Evolutionary conservation across 2,888 invertebrate species (phyloP), one percentile per base, ranked within the genome.

Genomic region (Andrena minutula): DNA sequence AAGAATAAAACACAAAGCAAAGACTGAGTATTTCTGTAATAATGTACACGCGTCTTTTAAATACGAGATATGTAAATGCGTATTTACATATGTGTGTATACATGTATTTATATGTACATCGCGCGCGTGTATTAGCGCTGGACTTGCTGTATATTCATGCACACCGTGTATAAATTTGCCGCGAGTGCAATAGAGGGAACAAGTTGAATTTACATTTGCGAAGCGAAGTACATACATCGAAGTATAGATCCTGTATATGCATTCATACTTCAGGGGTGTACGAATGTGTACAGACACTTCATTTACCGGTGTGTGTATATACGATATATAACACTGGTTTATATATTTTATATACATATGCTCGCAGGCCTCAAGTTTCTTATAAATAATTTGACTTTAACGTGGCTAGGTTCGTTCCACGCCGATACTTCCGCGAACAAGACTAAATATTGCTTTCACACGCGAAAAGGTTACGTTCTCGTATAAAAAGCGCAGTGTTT

Each of bases 11-110:
- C 56, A 23, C 83, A 82, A 80, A 88, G 26, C 6, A 65, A 75
- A 90, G 88, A 90, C 89, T 88, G 88, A 88, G 71, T 72, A 78
- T 66, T 77, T 64, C 65, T 72, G 71, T 80, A 75, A 78, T 82
- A 68, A 78, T 64, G 74, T 77, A 73, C 69, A 74, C 75, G 79
- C 78, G 63, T 81, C 73, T 75, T 72, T 85, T 79, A 77, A 77
- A 75, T 61, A 66, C 64, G 71, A 66, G 56, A 82, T 32, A 69
- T 70, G 73, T 79, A 75, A 64, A 85, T 85, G 75, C 84, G 84
- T 82, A 86, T 86, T 84, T 86, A 84, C 86, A 88, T 87, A 77
- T 86, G 28, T 70, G 70, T 74, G 77, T 81, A 76, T 75, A 83
- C 72, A 80, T 83, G 79, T 71, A 82, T 81, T 79, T 75, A 79